Conservation (phyloP, 2,113 vertebrate species). For the Mus spicilegus region DNA sequence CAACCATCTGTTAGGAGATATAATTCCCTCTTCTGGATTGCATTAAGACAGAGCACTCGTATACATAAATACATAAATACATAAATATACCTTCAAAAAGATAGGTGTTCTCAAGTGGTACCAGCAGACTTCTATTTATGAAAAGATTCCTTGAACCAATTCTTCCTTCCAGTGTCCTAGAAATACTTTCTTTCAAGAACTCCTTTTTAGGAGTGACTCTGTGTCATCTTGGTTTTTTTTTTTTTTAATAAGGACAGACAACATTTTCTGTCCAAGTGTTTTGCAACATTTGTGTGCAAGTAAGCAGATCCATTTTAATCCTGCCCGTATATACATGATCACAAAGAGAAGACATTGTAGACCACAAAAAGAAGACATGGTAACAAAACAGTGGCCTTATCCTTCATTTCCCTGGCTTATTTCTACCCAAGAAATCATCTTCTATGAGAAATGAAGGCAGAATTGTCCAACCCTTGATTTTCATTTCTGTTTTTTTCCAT, state of each 20-base stretch:
- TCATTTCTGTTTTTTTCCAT: not conserved
- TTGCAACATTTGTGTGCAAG: not conserved
- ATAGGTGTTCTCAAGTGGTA: not conserved
- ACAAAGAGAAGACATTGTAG: not conserved
- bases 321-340: not conserved
- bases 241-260: not conserved
- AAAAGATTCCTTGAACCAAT: not conserved
- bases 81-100: not conserved
- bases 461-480: not conserved
- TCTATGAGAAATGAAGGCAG: not conserved
- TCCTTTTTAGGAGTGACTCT: not conserved
- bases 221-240: not conserved
- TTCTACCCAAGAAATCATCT: not conserved
- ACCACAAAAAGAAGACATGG: not conserved
- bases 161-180: not conserved
- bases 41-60: not conserved
- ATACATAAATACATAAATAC: not conserved
- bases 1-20: not conserved
- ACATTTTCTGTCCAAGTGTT: not conserved
- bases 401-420: constrained; percentile 21
- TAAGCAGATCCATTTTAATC: constrained; percentile 26
- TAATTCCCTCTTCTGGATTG: not conserved
- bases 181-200: constrained; percentile 6
- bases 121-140: constrained; percentile 31
- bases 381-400: constrained; percentile 18